Conservation (phyloP, 2,888 invertebrate species). For the Trachelus troglodyta region DNA sequence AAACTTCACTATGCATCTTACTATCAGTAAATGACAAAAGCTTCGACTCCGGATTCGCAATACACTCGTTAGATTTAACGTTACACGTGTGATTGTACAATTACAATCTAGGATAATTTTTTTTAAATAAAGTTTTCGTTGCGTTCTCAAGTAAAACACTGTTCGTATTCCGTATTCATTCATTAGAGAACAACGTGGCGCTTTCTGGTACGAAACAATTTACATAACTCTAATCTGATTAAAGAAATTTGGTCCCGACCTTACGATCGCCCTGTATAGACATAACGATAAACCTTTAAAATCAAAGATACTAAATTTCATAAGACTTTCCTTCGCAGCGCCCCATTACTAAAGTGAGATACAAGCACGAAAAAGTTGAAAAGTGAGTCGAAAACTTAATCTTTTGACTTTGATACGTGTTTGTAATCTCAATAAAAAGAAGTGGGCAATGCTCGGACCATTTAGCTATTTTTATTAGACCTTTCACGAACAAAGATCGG, state of each 20-base stretch:
- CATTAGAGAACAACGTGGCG: not conserved
- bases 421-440: constrained; percentile 12
- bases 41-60: not conserved
- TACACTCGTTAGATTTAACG: not conserved
- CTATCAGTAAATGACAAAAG: not conserved
- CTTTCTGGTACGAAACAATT: not conserved
- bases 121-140: not conserved
- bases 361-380: not conserved
- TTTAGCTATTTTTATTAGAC: constrained; percentile 49
- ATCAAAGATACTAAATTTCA: not conserved
- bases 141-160: not conserved
- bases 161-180: not conserved
- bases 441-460: constrained; percentile 28
- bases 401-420: constrained; percentile 4
- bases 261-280: not conserved
- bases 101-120: not conserved
- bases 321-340: not conserved
- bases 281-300: not conserved
- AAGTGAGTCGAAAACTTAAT: not conserved
- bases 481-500: constrained; percentile 54
- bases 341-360: not conserved
- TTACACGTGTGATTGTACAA: not conserved
- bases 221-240: not conserved
- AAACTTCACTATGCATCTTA: not conserved
- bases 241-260: not conserved